phyloP scores from a whole-genome alignment of 2,797 vertebrate genomes.

The Microtus californicus region DNA sequence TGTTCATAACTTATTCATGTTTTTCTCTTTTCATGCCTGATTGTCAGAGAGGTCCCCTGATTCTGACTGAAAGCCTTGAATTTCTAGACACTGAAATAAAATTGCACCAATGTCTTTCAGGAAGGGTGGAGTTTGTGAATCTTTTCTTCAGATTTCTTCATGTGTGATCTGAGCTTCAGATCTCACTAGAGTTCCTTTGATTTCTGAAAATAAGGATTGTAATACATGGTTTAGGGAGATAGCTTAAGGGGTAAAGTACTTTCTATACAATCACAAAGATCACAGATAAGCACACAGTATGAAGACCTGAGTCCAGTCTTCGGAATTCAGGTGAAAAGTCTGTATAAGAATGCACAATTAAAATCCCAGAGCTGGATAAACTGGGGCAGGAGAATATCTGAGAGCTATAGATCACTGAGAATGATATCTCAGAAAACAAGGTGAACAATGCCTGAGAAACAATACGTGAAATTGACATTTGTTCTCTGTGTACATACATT shows the following conservation, averaged over 20 bases:
- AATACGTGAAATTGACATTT: not conserved
- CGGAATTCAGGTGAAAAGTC: not conserved
- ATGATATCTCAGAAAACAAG: not conserved
- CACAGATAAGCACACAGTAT: not conserved
- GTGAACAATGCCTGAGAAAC: not conserved
- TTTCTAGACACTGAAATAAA: conserved; percentile 31
- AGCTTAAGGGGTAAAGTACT: not conserved
- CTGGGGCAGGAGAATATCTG: not conserved
- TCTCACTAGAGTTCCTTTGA: not conserved
- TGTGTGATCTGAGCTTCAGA: not conserved
- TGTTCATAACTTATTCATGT: not conserved
- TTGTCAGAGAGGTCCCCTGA: not conserved
- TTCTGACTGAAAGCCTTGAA: not conserved
- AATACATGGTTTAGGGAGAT: not conserved
- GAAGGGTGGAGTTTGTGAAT: not conserved
- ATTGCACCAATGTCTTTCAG: not conserved
- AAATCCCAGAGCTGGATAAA: not conserved
- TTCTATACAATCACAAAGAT: not conserved
- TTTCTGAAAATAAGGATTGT: not conserved
- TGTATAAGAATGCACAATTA: not conserved
- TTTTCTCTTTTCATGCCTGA: not conserved
- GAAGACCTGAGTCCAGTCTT: not conserved
- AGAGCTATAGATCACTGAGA: not conserved
- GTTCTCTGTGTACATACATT: not conserved
- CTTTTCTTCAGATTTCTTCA: not conserved